Conservation (phyloP, 2,797 vertebrate genomes). For the Sebastes reedi region DNA sequence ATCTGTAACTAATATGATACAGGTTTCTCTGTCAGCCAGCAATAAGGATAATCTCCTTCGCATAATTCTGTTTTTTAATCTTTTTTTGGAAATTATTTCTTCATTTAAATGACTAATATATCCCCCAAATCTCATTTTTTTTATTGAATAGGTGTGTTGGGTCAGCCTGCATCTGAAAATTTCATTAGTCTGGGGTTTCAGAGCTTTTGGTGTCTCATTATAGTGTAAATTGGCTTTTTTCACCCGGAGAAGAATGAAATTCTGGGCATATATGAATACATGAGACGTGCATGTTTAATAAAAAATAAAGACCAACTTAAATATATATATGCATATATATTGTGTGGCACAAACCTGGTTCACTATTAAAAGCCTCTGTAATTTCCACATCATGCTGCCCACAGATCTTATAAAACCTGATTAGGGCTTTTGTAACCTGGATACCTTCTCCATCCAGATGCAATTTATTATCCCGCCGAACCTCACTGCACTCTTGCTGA, state of each 20-base stretch:
- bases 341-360: not conserved
- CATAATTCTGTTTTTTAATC: conserved; percentile 27
- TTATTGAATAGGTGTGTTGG: not conserved
- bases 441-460: conserved; percentile 66
- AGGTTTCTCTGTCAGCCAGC: conserved; percentile 18
- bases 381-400: conserved; percentile 18
- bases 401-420: conserved; percentile 54
- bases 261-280: not conserved
- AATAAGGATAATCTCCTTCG: conserved; percentile 24
- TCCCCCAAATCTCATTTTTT: not conserved
- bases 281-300: not conserved
- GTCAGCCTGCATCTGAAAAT: conserved; percentile 24
- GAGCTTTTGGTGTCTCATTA: conserved; percentile 25
- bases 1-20: conserved; percentile 41
- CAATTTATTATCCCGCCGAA: conserved; percentile 58
- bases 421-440: conserved; percentile 73
- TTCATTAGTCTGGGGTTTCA: conserved; percentile 25
- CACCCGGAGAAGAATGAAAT: not conserved
- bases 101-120: conserved; percentile 11
- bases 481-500: conserved; percentile 42
- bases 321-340: not conserved
- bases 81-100: conserved; percentile 17
- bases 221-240: conserved; percentile 16
- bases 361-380: conserved; percentile 14
- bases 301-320: not conserved